phyloP scores from a whole-genome alignment of 2,797 vertebrate species.

The Xiphorhynchus erythropygius region DNA sequence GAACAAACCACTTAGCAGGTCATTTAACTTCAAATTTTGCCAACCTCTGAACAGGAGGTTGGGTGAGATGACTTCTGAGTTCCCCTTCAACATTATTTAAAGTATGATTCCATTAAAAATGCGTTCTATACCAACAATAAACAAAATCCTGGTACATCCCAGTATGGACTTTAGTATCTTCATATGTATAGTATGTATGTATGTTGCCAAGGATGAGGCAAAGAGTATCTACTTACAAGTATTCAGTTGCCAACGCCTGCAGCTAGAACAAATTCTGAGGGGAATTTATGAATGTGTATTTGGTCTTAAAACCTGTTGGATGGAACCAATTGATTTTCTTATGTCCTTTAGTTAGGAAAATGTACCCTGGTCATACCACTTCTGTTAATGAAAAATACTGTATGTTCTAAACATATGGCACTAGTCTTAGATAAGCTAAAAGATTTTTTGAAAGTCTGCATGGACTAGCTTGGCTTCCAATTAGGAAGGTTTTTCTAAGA shows the following conservation, averaged over 20 bases:
- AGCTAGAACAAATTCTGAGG: not conserved
- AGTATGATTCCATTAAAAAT: not conserved
- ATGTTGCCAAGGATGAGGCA: not conserved
- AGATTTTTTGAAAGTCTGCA: not conserved
- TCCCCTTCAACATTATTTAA: not conserved
- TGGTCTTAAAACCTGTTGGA: not conserved
- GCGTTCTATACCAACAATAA: not conserved
- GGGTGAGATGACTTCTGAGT: not conserved
- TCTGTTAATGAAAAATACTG: not conserved
- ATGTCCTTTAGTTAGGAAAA: not conserved
- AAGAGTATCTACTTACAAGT: not conserved
- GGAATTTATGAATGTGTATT: not conserved
- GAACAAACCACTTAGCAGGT: not conserved
- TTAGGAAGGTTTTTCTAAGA: not conserved
- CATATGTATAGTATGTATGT: rapidly evolving
- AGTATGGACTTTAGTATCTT: not conserved
- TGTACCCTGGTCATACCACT: not conserved
- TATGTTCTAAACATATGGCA: not conserved
- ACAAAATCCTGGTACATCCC: not conserved
- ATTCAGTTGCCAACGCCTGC: not conserved
- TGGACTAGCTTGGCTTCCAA: not conserved
- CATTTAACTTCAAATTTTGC: not conserved
- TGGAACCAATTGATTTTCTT: not conserved
- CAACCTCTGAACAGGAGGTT: not conserved
- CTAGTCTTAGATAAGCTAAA: not conserved